Percentiles rank a stretch among this genome's conserved stretches.
Evolutionary conservation across 1,140 invertebrate species (phyloP).

Genomic region (Chymomyza costata): DNA sequence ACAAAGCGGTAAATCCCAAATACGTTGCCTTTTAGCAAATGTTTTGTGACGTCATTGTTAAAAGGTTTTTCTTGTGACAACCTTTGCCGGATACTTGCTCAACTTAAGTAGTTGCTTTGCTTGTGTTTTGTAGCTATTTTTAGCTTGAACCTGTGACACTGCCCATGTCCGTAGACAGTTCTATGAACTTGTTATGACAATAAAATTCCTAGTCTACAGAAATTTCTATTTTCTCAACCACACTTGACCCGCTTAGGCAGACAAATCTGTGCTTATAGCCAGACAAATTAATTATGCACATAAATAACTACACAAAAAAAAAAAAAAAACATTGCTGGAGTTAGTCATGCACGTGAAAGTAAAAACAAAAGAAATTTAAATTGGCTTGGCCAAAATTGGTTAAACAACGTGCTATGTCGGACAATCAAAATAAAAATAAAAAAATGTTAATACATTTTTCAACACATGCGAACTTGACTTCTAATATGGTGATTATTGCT

Average conservation of each 20-base stretch:
- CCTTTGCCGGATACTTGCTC: too few species aligned
- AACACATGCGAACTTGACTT: constrained; percentile 62
- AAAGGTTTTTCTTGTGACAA: too few species aligned
- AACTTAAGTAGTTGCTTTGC: too few species aligned
- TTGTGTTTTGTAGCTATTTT: constrained; percentile 8
- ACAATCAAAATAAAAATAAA: constrained; percentile 20
- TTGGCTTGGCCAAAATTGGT: constrained; percentile 28
- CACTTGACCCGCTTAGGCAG: constrained; percentile 56
- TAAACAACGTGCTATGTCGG: background rate
- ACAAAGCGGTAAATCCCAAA: too few species aligned
- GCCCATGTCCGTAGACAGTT: constrained; percentile 4
- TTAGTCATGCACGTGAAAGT: constrained; percentile 48
- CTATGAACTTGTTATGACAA: too few species aligned
- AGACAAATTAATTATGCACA: constrained; percentile 62
- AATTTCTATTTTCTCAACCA: constrained; percentile 49
- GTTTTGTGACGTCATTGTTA: too few species aligned
- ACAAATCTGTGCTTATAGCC: constrained; percentile 24
- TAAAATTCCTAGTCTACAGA: too few species aligned
- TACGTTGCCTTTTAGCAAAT: too few species aligned
- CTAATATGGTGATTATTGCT: constrained; percentile 69
- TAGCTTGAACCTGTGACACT: constrained; percentile 9
- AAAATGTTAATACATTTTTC: constrained; percentile 49
- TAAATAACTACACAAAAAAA: constrained; percentile 46
- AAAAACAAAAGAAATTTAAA: constrained; percentile 64
- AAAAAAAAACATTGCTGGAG: background rate